phyloP scores from a whole-genome alignment of 2,888 invertebrate species.

The Epiperipatus broadwayi region DNA sequence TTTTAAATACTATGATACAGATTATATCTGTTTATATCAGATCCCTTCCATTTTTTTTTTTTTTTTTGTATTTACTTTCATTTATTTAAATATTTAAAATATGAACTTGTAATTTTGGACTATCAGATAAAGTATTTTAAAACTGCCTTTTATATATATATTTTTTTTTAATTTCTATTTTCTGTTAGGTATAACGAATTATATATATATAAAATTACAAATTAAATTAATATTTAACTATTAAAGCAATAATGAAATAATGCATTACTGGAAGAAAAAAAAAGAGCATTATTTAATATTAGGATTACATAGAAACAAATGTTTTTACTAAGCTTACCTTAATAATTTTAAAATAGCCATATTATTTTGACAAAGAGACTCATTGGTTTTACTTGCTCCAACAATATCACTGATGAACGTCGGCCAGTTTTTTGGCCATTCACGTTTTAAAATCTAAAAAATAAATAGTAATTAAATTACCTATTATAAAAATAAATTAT shows the following conservation, averaged over 20 bases:
- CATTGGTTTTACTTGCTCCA: slow-evolving; percentile 95
- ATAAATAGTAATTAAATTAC: slow-evolving; percentile 11
- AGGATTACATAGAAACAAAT: neutral
- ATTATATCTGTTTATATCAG: too few relatives aligned
- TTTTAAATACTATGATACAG: too few relatives aligned
- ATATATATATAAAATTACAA: neutral
- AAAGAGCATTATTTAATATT: neutral
- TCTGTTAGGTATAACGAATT: neutral
- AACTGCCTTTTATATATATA: too few relatives aligned
- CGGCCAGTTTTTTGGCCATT: slow-evolving; percentile 99
- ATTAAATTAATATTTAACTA: slow-evolving; percentile 6
- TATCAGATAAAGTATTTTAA: too few relatives aligned
- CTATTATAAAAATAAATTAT: slow-evolving; percentile 6
- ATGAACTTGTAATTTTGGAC: too few relatives aligned
- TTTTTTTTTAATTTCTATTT: too few relatives aligned
- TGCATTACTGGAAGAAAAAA: slow-evolving; percentile 5
- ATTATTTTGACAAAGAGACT: slow-evolving; percentile 96
- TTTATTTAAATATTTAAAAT: too few relatives aligned
- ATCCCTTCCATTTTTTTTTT: too few relatives aligned
- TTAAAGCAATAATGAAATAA: slow-evolving; percentile 1
- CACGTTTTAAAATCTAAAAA: slow-evolving; percentile 71
- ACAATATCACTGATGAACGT: slow-evolving; percentile 97
- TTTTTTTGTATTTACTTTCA: too few relatives aligned
- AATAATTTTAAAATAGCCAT: slow-evolving; percentile 93
- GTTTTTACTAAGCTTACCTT: slow-evolving; percentile 30